Evolutionary conservation across 1,140 invertebrate genomes (phyloP), one percentile per base, ranked within the genome.

Genomic region (Helicorthomorpha holstii): DNA sequence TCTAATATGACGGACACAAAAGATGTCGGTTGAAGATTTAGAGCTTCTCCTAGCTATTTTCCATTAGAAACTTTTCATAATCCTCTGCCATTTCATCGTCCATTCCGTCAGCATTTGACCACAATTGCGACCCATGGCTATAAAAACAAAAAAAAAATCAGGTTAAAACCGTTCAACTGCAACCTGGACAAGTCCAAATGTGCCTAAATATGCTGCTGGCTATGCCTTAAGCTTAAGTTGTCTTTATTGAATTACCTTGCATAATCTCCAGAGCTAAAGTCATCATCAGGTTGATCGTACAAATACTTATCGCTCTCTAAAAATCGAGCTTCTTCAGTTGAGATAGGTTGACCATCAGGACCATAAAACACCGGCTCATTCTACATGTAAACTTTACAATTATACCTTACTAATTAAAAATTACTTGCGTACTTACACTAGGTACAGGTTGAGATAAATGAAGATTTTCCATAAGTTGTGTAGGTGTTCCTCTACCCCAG

Each of bases 11-110:
- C n/a, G n/a, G n/a, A n/a, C n/a, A n/a, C n/a, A n/a, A n/a, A n/a
- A n/a, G n/a, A n/a, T n/a, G n/a, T n/a, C n/a, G n/a, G n/a, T n/a
- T n/a, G n/a, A n/a, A n/a, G n/a, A n/a, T n/a, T n/a, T n/a, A n/a
- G n/a, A n/a, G n/a, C n/a, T n/a, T 10, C 21, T 46, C 12, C 44
- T 46, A 25, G 27, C 49, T 25, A 7, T 48, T 49, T 24, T 52
- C 7, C 7, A 38, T 19, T 4, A 52, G 46, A 42, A 52, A 52
- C 45, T 52, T 24, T 22, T 52, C 51, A 48, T 22, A 52, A 16
- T 27, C 51, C 4, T 27, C 51, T 3, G 51, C 27, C 43, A 52
- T 52, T 25, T 52, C 51, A 42, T 52, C 51, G 19, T 47, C 45
- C 45, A 52, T 52, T 26, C 41, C 7, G 16, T 48, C 51, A 24